phyloP scores from a whole-genome alignment of 53 echinoderm and acorn worm genomes.

The Holothuria scabra region DNA sequence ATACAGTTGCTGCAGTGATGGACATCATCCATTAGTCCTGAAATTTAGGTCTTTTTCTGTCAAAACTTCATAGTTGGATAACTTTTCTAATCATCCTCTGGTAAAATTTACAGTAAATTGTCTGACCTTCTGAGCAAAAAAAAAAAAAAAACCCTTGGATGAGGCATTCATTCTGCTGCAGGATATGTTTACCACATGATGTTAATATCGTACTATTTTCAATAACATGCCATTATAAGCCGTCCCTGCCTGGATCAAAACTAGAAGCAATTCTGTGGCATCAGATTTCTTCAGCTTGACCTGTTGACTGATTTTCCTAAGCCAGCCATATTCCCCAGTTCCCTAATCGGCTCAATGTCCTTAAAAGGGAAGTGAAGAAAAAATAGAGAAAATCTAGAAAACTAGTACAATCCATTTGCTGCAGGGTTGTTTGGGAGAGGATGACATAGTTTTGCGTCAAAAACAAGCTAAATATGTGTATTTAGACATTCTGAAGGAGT shows the following conservation, averaged over 20 bases:
- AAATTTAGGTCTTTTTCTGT: too few species aligned
- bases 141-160: too few species aligned
- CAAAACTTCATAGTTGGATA: too few species aligned
- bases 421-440: conserved; percentile 15
- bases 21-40: too few species aligned
- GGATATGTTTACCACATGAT: conserved; percentile 29
- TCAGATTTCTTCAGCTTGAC: conserved; percentile 26
- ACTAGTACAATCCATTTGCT: conserved; percentile 28
- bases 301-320: conserved; percentile 37
- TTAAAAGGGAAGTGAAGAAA: too few species aligned
- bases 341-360: conserved; percentile 36
- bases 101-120: too few species aligned
- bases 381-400: conserved; percentile 18
- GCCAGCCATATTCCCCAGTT: conserved; percentile 18
- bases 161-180: too few species aligned
- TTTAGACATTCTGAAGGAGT: too few species aligned
- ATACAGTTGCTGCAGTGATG: too few species aligned
- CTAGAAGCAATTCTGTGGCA: conserved; percentile 9
- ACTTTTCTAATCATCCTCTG: too few species aligned
- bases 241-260: conserved; percentile 31
- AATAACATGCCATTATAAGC: conserved; percentile 32
- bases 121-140: too few species aligned
- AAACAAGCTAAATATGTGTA: too few species aligned
- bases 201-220: conserved; percentile 22
- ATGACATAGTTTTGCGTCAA: background rate